Evolutionary conservation across 2,888 invertebrate genomes (phyloP), one percentile per base, ranked within the genome.

Genomic region (Nowickia ferox): DNA sequence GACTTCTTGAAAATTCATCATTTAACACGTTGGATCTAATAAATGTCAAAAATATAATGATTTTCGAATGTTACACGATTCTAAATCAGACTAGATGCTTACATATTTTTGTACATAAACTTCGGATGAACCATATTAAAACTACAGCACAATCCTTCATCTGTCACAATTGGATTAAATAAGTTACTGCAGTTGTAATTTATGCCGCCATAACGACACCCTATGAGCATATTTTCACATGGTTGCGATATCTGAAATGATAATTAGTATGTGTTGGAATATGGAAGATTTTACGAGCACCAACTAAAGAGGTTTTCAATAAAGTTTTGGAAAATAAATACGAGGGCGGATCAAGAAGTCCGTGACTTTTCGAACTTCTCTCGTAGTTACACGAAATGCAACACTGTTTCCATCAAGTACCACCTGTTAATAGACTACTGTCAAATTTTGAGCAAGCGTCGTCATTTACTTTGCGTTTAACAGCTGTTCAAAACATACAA

Each of bases 61-160:
- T 38, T 55, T 53, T 42, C 1, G 0, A 13, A 46, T 4, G 5
- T 46, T 66, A 13, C 3, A 30, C 0, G 9, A 40, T 15, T n/a
- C 17, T 42, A 38, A 61, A 22, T 10, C 3, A 63, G 11, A 59
- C 22, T 11, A 46, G 0, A 0, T n/a, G 71, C 84, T 78, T 87
- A 87, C 88, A n/a, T 63, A 13, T 51, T 30, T 22, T 74, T 5
- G 13, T 69, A 84, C 87, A 88, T 86, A 78, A 87, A 89, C n/a
- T 79, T 76, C 1, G 94, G 93, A 80, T 96, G 95, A 0, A 97
- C 94, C 77, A 95, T 94, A 90, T 97, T 97, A 91, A 97, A 97
- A 9, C 96, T 95, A 91, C 97, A 97, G 90, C 97, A 97, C 6
- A 96, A 93, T 0, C 97, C 97, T 90, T 96, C 96, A 89, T 97